Percentiles rank a stretch among this genome's conserved stretches.
Conservation (phyloP, 2,113 vertebrate species). For the Anoura caudifer region DNA sequence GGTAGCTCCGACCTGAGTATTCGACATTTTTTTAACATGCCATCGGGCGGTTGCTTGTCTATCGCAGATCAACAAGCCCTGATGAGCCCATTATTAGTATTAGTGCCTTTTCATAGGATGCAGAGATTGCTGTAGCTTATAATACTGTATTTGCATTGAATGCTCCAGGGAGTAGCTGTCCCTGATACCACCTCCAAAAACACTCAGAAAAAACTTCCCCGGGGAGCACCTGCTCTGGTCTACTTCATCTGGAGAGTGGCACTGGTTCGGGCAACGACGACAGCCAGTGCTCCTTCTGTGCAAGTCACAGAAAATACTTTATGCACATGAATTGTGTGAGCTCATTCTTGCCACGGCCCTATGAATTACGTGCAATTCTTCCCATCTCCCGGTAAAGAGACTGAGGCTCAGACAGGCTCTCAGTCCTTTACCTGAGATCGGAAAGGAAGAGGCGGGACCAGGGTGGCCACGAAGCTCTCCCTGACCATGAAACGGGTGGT, state of each 20-base stretch:
- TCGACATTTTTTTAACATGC: background rate
- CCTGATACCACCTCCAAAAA: background rate
- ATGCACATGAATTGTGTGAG: rapidly evolving
- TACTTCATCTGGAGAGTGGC: background rate
- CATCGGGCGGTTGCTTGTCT: background rate
- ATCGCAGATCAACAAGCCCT: rapidly evolving
- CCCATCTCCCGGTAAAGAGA: background rate
- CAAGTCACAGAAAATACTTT: rapidly evolving
- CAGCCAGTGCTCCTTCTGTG: rapidly evolving
- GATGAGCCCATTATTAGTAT: rapidly evolving
- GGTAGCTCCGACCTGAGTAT: background rate
- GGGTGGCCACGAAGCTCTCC: rapidly evolving
- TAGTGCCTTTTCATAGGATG: background rate
- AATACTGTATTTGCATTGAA: background rate
- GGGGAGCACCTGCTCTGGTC: background rate
- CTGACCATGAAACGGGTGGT: rapidly evolving
- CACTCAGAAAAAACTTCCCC: background rate
- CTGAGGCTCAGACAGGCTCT: background rate
- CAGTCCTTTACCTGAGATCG: background rate
- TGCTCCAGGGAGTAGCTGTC: background rate
- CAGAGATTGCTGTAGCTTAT: background rate
- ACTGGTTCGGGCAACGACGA: rapidly evolving
- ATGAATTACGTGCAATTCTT: rapidly evolving
- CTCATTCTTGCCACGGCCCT: too few species aligned
- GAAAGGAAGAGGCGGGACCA: background rate